A percentile compares a stretch with the other conserved stretches of the same genome.
phyloP scores from a whole-genome alignment of 30 jellyfish, hydroid and myxozoan species.

The Hydra vulgaris region DNA sequence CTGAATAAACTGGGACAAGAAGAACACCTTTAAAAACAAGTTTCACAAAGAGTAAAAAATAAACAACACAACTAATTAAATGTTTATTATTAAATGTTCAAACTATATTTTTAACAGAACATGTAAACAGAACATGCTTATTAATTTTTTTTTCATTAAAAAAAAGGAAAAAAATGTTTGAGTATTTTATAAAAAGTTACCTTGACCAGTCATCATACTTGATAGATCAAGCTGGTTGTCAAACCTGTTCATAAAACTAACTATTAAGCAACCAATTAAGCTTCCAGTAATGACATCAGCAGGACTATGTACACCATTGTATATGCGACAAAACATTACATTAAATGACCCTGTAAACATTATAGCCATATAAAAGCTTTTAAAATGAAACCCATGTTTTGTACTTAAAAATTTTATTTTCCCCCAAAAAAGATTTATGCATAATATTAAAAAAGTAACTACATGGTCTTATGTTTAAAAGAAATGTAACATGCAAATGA shows the following conservation, averaged over 20 bases:
- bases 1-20: constrained; percentile 61
- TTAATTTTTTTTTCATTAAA: background rate
- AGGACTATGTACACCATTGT: constrained; percentile 96
- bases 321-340: constrained; percentile 81
- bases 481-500: too few species aligned
- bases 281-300: constrained; percentile 98
- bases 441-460: too few species aligned
- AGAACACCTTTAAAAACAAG: constrained; percentile 32
- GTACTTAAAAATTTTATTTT: too few species aligned
- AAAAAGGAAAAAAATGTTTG: too few species aligned
- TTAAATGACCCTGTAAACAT: constrained; percentile 59
- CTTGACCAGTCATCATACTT: constrained; percentile 70
- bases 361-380: background rate
- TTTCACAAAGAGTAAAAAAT: background rate
- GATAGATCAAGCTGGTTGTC: constrained; percentile 66
- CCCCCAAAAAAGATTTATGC: too few species aligned
- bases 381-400: background rate
- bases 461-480: too few species aligned
- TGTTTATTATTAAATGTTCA: background rate
- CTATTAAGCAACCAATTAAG: constrained; percentile 54
- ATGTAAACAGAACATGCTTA: background rate
- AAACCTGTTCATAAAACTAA: constrained; percentile 59
- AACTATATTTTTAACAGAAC: too few species aligned
- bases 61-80: background rate
- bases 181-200: constrained; percentile 15